A percentile compares a stretch with the other conserved stretches of the same genome.
Conservation (phyloP, 2,113 vertebrate species). For the Microcebus lehilahytsara region DNA sequence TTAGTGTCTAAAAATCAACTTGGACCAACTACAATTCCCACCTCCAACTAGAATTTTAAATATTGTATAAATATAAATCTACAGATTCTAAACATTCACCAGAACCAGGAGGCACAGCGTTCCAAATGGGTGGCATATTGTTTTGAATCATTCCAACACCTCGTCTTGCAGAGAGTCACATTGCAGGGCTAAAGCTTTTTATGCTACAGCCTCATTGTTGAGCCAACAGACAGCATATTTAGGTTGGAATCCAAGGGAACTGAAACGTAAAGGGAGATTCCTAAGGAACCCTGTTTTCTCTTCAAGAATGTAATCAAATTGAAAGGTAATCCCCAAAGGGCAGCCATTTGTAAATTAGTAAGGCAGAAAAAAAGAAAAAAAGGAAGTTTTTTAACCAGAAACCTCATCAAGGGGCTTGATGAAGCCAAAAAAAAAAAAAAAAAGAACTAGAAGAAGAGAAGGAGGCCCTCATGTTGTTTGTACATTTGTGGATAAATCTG, state of each 20-base stretch:
- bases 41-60: constrained; percentile 42
- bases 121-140: not conserved
- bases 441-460: constrained; percentile 50
- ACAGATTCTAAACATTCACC: not conserved
- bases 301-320: constrained; percentile 75
- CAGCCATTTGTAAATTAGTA: constrained; percentile 78
- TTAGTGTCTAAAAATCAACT: not conserved
- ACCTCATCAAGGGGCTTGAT: constrained; percentile 60
- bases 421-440: constrained; percentile 55
- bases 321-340: constrained; percentile 76
- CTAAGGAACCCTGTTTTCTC: constrained; percentile 73
- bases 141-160: fast-evolving
- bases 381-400: constrained; percentile 59
- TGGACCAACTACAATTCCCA: not conserved
- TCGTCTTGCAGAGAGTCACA: constrained; percentile 12
- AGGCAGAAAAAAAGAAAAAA: not conserved
- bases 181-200: constrained; percentile 4
- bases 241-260: constrained; percentile 68
- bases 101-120: not conserved
- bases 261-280: constrained; percentile 58
- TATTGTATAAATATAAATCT: constrained; percentile 29
- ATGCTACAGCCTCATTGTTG: not conserved
- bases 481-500: constrained; percentile 85
- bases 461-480: constrained; percentile 73
- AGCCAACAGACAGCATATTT: constrained; percentile 71